These are phyloP conservation scores for Zosterops hypoxanthus DNA, from an alignment of 2,113 vertebrate species.

Conservation along the genomic window DNA sequence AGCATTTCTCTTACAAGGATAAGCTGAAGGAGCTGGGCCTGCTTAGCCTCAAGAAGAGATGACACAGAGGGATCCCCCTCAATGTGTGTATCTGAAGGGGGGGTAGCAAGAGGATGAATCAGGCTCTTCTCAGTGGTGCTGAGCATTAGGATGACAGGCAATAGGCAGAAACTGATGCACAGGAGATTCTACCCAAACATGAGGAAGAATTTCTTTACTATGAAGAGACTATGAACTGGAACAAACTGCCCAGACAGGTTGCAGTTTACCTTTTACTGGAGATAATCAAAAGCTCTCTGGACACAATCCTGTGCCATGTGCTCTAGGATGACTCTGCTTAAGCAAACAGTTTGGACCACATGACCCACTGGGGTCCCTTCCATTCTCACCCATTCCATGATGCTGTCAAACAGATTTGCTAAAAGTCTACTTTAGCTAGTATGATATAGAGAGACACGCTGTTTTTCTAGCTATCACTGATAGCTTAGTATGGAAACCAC, in stretches of 20 bases:
- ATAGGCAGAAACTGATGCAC: neutral
- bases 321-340: neutral
- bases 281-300: neutral
- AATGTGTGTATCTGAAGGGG: fast-evolving
- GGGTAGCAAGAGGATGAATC: neutral
- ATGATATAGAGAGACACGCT: neutral
- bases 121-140: neutral
- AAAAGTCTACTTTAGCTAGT: neutral
- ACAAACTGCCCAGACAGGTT: neutral
- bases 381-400: neutral
- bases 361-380: neutral
- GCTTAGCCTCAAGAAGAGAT: neutral
- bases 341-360: neutral
- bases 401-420: neutral
- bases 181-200: neutral
- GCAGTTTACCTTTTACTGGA: neutral
- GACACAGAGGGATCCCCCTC: neutral
- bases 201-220: neutral
- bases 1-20: neutral
- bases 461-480: neutral
- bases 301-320: neutral
- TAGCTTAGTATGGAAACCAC: neutral
- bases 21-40: neutral
- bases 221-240: neutral
- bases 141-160: neutral